Evolutionary conservation across 2,113 vertebrate genomes (phyloP).

Genomic region (Myotis brandtii): DNA sequence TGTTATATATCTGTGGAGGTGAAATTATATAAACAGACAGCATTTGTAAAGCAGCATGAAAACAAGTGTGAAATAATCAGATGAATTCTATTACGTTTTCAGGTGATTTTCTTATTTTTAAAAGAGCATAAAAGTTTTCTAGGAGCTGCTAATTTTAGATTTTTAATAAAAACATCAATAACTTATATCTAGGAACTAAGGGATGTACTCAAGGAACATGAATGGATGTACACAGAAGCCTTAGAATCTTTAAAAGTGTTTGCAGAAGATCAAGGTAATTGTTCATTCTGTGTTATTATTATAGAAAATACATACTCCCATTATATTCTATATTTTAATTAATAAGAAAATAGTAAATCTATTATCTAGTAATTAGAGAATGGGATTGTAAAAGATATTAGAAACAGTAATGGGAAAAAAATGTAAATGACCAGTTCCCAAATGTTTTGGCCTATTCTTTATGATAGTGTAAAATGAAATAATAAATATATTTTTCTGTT

Average conservation of each 20-base stretch:
- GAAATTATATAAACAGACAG: not conserved
- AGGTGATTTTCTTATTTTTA: slow-evolving; percentile 21
- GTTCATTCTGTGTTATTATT: not conserved
- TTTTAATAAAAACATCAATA: slow-evolving; percentile 57
- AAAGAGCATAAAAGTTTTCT: slow-evolving; percentile 11
- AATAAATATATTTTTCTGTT: not conserved
- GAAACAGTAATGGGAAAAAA: not conserved
- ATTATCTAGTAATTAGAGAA: not conserved
- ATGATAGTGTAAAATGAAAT: not conserved
- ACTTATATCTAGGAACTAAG: slow-evolving; percentile 90
- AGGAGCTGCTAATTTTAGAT: slow-evolving; percentile 43
- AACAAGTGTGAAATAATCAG: not conserved
- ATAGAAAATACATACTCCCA: not conserved
- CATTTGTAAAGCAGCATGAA: slow-evolving; percentile 51
- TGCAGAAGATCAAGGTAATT: slow-evolving; percentile 89
- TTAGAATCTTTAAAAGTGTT: slow-evolving; percentile 92
- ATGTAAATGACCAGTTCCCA: not conserved
- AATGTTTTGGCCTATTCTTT: slow-evolving; percentile 2
- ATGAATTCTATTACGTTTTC: not conserved
- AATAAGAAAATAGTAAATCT: slow-evolving; percentile 31
- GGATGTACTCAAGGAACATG: slow-evolving; percentile 93
- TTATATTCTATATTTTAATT: not conserved
- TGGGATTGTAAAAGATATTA: not conserved
- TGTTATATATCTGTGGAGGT: not conserved
- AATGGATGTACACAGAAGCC: slow-evolving; percentile 93